Evolutionary conservation across 2,797 vertebrate genomes (phyloP).

Genomic region (Phataginus tetradactyla): DNA sequence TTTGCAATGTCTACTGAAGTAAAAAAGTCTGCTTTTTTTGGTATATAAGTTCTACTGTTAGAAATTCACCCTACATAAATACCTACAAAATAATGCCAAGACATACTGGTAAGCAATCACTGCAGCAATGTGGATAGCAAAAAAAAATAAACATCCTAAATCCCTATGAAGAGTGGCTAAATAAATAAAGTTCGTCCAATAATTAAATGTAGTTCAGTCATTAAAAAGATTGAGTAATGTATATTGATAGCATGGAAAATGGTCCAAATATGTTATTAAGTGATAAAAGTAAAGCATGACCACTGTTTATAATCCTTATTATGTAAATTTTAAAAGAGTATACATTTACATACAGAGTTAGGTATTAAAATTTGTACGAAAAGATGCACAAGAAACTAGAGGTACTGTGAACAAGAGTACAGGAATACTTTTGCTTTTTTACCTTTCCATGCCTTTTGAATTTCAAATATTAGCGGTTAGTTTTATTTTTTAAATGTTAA

Average conservation of each 20-base stretch:
- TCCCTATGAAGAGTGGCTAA: neutral
- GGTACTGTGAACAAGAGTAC: neutral
- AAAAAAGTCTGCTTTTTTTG: neutral
- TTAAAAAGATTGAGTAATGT: neutral
- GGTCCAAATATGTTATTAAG: neutral
- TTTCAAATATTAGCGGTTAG: neutral
- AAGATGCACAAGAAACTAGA: neutral
- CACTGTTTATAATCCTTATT: neutral
- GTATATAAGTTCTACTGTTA: neutral
- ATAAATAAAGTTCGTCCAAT: neutral
- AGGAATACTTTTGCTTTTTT: neutral
- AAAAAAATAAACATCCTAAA: neutral
- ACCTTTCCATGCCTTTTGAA: neutral
- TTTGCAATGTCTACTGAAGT: constrained; percentile 1
- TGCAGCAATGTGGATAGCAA: neutral
- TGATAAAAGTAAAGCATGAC: neutral
- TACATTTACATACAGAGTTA: neutral
- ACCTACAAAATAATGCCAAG: neutral
- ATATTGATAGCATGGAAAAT: neutral
- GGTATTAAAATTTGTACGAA: neutral
- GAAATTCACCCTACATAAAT: neutral
- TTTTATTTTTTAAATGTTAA: neutral
- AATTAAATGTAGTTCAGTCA: neutral
- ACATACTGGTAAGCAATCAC: neutral
- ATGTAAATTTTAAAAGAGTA: neutral